A percentile compares a stretch with the other conserved stretches of the same genome.
phyloP scores from a whole-genome alignment of 2,888 invertebrate species.

The Ctenicera cuprea region DNA sequence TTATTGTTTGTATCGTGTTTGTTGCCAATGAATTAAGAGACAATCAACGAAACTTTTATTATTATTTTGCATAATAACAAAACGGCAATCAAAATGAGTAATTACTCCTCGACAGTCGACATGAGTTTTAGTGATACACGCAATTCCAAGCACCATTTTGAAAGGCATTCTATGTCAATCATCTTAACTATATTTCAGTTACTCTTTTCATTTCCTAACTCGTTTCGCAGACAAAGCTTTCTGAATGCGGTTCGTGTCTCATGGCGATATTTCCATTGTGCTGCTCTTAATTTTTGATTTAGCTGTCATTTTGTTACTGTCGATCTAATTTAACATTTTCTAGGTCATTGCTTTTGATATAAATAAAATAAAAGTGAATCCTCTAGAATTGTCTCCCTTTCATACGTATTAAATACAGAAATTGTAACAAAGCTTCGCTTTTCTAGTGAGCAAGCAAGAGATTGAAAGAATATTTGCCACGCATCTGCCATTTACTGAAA shows the following conservation, averaged over 20 bases:
- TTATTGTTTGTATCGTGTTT: too few relatives aligned
- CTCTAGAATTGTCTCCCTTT: too few relatives aligned
- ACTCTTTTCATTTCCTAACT: slow-evolving; percentile 25
- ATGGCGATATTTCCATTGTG: not conserved
- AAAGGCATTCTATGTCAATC: slow-evolving; percentile 29
- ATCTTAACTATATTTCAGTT: slow-evolving; percentile 28
- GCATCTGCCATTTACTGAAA: too few relatives aligned
- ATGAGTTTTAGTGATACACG: slow-evolving; percentile 21
- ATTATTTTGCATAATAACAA: slow-evolving; percentile 2
- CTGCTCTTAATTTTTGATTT: slow-evolving; percentile 1
- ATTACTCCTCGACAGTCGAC: slow-evolving; percentile 21
- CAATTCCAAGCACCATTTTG: slow-evolving; percentile 12
- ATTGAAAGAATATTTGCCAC: too few relatives aligned
- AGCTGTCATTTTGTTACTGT: slow-evolving; percentile 1
- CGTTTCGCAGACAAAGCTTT: slow-evolving; percentile 18
- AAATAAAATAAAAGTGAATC: not conserved
- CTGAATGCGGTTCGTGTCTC: not conserved
- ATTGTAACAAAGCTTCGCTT: too few relatives aligned
- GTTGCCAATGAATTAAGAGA: not conserved
- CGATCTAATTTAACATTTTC: not conserved
- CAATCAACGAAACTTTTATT: not conserved
- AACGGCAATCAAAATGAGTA: slow-evolving; percentile 20
- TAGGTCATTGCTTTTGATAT: not conserved
- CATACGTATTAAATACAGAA: too few relatives aligned
- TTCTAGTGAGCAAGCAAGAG: too few relatives aligned